Percentiles rank a stretch among this genome's conserved stretches.
Evolutionary conservation across 2,888 invertebrate genomes (phyloP).

Genomic region (Agrypnus murinus): DNA sequence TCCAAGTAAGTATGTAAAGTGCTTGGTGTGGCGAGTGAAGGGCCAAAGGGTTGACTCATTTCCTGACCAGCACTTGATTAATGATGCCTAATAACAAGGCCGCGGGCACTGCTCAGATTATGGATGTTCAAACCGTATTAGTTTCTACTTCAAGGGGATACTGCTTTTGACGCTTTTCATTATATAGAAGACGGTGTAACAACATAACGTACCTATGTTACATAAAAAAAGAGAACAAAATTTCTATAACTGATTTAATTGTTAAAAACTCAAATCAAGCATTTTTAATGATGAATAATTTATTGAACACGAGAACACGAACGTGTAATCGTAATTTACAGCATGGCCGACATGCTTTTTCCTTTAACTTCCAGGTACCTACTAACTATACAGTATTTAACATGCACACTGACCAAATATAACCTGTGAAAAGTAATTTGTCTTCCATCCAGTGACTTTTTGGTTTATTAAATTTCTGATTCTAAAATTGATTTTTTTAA

Average conservation of each 20-base stretch:
- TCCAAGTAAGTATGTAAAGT: conserved; percentile 61
- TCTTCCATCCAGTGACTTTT: no score
- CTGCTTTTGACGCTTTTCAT: conserved; percentile 64
- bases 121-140: conserved; percentile 65
- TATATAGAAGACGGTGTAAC: conserved; percentile 11
- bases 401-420: no score
- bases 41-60: conserved; percentile 72
- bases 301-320: background rate
- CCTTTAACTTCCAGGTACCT: no score
- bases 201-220: background rate
- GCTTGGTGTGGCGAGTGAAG: conserved; percentile 63
- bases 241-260: background rate
- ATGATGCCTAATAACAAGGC: conserved; percentile 72
- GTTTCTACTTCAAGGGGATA: conserved; percentile 63
- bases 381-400: no score
- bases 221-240: no score
- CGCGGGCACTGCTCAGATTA: conserved; percentile 61
- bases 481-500: no score
- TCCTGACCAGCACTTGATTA: conserved; percentile 72
- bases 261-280: background rate
- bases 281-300: background rate
- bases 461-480: no score
- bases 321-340: conserved; percentile 6
- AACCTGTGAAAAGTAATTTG: no score
- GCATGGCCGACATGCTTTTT: no score